phyloP scores from a whole-genome alignment of 37 sponge, comb jelly and placozoan species.

The Trichoplax adhaerens region DNA sequence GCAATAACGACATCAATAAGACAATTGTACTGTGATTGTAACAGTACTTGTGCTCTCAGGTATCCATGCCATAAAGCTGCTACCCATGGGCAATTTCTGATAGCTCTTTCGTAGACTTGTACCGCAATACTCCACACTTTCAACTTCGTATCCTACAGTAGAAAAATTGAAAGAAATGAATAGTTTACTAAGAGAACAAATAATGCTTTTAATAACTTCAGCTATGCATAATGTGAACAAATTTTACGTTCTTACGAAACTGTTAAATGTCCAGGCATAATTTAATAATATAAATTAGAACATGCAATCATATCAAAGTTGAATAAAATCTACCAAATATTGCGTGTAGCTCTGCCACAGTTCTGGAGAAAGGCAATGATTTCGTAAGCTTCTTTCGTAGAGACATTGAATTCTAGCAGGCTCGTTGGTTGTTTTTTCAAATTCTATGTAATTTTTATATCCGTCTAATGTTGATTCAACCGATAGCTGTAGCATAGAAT shows the following conservation, averaged over 20 bases:
- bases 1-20: too few species aligned
- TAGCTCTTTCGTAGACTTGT: slow-evolving; percentile 20
- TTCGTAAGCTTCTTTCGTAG: slow-evolving; percentile 40
- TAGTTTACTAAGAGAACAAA: too few species aligned
- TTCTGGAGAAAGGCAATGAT: slow-evolving; percentile 26
- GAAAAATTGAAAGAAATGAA: neutral
- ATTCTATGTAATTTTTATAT: slow-evolving; percentile 20
- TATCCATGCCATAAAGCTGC: slow-evolving; percentile 28
- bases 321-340: slow-evolving; percentile 26
- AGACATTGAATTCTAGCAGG: slow-evolving; percentile 29
- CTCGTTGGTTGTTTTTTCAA: slow-evolving; percentile 14
- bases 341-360: slow-evolving; percentile 44
- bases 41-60: slow-evolving; percentile 19
- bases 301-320: too few species aligned
- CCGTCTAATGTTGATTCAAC: neutral
- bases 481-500: too few species aligned
- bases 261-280: too few species aligned
- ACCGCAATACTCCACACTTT: slow-evolving; percentile 18
- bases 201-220: too few species aligned
- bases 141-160: slow-evolving; percentile 8
- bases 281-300: too few species aligned
- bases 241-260: too few species aligned
- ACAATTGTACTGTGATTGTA: too few species aligned
- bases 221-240: too few species aligned
- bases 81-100: slow-evolving; percentile 72